These are phyloP conservation scores for Spongia lamella DNA, from an alignment of 37 sponge, comb jelly and placozoan species.

Conservation along the genomic window DNA sequence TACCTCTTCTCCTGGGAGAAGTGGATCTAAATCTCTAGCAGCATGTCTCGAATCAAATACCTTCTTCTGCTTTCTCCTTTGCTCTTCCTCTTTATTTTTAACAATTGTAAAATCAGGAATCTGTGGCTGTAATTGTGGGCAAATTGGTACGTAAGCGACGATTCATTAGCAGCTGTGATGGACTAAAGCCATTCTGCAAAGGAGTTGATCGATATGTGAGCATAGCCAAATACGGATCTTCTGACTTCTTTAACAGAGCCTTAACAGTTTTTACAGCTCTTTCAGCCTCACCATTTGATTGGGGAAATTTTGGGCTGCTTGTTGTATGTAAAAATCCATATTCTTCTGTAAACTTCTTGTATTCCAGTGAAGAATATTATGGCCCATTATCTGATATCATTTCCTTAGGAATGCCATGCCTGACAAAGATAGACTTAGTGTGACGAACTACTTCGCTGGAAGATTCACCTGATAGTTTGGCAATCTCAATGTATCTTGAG, in stretches of 20 bases:
- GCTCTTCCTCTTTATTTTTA: too few relatives aligned
- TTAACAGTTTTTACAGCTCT: slow-evolving; percentile 9
- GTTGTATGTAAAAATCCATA: slow-evolving; percentile 24
- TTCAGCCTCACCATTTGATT: slow-evolving; percentile 39
- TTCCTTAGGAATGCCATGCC: slow-evolving; percentile 20
- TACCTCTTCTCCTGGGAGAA: too few relatives aligned
- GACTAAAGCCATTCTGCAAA: slow-evolving; percentile 17
- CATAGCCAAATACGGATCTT: slow-evolving; percentile 11
- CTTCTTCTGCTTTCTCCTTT: too few relatives aligned
- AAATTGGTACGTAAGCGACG: slow-evolving; percentile 10
- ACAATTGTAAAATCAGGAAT: too few relatives aligned
- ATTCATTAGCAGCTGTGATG: slow-evolving; percentile 26
- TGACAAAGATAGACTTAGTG: slow-evolving; percentile 26
- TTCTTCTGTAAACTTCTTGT: neutral
- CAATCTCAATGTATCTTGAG: slow-evolving; percentile 33
- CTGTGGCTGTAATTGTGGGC: too few relatives aligned
- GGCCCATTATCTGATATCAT: slow-evolving; percentile 31
- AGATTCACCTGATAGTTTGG: neutral
- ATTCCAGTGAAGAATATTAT: slow-evolving; percentile 9
- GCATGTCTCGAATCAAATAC: too few relatives aligned
- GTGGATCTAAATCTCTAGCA: too few relatives aligned
- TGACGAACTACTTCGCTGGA: slow-evolving; percentile 17
- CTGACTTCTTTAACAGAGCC: slow-evolving; percentile 10
- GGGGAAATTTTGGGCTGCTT: slow-evolving; percentile 36
- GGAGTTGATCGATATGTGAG: slow-evolving; percentile 17